These are phyloP conservation scores for Melitaea cinxia DNA, from an alignment of 1,140 invertebrate species.

Conservation along the genomic window DNA sequence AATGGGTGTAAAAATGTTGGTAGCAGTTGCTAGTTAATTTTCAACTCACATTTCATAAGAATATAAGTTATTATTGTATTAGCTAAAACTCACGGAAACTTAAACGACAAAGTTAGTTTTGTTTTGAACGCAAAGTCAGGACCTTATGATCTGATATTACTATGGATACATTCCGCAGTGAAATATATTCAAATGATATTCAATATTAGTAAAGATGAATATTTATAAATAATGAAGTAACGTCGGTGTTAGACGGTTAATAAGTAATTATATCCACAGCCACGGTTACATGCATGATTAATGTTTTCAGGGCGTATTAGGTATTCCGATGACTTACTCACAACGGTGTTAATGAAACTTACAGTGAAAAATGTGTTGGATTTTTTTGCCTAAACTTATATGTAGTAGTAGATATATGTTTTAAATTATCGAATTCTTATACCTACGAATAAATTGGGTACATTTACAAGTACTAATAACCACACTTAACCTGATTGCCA, in stretches of 20 bases:
- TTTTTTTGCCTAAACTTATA: neutral
- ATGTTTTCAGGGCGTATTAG: constrained; percentile 32
- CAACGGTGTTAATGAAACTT: constrained; percentile 12
- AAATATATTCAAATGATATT: neutral
- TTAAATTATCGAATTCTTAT: neutral
- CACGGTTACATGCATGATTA: constrained; percentile 30
- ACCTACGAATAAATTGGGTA: no score
- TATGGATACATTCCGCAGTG: no score
- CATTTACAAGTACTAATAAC: no score
- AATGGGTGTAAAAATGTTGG: no score
- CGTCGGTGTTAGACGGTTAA: neutral
- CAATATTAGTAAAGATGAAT: neutral
- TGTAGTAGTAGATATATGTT: neutral
- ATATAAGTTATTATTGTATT: no score
- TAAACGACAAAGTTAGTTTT: no score
- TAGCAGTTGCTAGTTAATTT: no score
- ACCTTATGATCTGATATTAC: no score
- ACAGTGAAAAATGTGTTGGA: constrained; percentile 26
- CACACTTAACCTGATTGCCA: no score
- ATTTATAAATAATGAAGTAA: neutral
- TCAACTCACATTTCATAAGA: no score
- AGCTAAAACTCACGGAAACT: no score
- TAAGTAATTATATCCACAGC: constrained; percentile 7
- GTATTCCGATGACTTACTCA: constrained; percentile 34
- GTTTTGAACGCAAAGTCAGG: no score